A percentile compares a stretch with the other conserved stretches of the same genome.
Evolutionary conservation across 2,888 invertebrate species (phyloP).

Genomic region (Hypomecis punctinalis): DNA sequence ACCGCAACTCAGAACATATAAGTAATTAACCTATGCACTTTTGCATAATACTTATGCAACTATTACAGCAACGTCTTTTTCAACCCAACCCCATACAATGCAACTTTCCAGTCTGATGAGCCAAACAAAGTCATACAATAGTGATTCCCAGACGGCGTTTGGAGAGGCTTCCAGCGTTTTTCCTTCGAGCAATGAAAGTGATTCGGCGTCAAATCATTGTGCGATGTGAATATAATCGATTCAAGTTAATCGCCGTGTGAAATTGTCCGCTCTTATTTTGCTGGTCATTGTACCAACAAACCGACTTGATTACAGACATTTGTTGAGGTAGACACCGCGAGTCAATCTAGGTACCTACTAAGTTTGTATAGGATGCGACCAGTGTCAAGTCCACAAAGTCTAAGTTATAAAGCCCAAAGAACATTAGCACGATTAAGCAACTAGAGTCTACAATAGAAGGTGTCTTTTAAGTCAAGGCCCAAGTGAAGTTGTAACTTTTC

Average conservation of each 20-base stretch:
- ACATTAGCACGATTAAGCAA: too few relatives aligned
- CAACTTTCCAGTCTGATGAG: slow-evolving; percentile 26
- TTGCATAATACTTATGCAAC: slow-evolving; percentile 23
- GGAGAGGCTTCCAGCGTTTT: slow-evolving; percentile 37
- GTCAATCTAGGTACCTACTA: too few relatives aligned
- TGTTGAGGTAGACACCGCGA: too few relatives aligned
- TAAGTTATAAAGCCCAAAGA: too few relatives aligned
- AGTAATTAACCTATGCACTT: slow-evolving; percentile 27
- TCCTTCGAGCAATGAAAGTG: slow-evolving; percentile 55
- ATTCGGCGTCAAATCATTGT: slow-evolving; percentile 49
- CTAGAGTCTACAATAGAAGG: too few relatives aligned
- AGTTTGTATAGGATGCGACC: too few relatives aligned
- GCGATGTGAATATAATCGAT: slow-evolving; percentile 49
- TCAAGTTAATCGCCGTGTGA: slow-evolving; percentile 47
- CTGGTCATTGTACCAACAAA: slow-evolving; percentile 32
- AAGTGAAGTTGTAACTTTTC: too few relatives aligned
- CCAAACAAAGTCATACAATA: slow-evolving; percentile 19
- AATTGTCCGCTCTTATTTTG: slow-evolving; percentile 38
- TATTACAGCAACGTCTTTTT: slow-evolving; percentile 11
- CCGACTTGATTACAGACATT: neutral
- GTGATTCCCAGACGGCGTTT: slow-evolving; percentile 39
- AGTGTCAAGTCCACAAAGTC: too few relatives aligned
- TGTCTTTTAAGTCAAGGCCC: too few relatives aligned
- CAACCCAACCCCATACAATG: slow-evolving; percentile 22
- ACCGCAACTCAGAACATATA: slow-evolving; percentile 3